Evolutionary conservation across 2,888 invertebrate genomes (phyloP).

Genomic region (Oligia fasciuncula): DNA sequence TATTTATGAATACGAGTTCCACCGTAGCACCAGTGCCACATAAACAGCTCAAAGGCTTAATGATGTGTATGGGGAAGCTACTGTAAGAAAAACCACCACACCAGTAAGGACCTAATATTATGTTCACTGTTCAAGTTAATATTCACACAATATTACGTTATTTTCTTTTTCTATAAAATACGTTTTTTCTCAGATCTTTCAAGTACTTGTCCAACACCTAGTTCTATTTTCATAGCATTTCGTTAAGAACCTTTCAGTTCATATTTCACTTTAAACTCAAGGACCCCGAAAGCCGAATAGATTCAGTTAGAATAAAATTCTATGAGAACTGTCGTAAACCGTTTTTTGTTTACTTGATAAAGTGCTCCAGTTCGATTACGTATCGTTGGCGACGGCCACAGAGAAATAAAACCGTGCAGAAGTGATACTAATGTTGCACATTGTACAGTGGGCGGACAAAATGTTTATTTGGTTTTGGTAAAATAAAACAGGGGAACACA

Average conservation of each 20-base stretch:
- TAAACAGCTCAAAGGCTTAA: background rate
- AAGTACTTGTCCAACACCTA: background rate
- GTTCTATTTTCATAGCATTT: background rate
- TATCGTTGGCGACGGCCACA: conserved; percentile 20
- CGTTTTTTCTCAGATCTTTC: background rate
- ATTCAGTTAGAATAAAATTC: conserved; percentile 66
- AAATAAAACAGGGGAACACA: background rate
- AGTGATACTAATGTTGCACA: background rate
- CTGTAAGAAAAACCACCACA: background rate
- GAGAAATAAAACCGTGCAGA: conserved; percentile 4
- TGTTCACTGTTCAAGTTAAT: background rate
- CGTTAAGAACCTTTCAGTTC: background rate
- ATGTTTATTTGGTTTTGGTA: background rate
- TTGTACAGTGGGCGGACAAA: background rate
- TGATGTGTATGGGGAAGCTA: background rate
- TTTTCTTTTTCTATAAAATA: background rate
- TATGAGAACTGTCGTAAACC: conserved; percentile 63
- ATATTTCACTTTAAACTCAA: conserved; percentile 14
- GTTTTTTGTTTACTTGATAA: conserved; percentile 73
- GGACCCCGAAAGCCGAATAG: conserved; percentile 32
- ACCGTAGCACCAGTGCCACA: background rate
- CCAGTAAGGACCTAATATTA: background rate
- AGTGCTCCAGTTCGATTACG: conserved; percentile 64
- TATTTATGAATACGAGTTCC: background rate
- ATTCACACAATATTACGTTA: background rate